These are phyloP conservation scores for Uloborus plumipes DNA, from an alignment of 2,888 invertebrate species.

Conservation along the genomic window DNA sequence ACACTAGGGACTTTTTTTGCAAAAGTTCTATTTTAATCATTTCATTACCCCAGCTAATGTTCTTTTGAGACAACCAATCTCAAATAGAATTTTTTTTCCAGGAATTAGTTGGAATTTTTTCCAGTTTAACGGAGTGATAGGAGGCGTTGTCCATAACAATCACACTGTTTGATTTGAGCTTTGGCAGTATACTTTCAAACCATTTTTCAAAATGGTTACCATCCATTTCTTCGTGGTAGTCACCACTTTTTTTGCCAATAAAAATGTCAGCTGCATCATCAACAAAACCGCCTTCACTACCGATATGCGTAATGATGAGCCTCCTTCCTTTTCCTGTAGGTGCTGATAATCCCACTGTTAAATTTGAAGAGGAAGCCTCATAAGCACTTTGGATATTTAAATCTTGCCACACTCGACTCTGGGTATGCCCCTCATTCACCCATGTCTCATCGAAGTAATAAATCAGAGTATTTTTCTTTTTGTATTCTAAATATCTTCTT, in stretches of 20 bases:
- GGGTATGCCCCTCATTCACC: slow-evolving; percentile 14
- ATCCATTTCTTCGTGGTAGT: slow-evolving; percentile 11
- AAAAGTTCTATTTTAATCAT: not conserved
- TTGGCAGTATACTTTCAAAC: not conserved
- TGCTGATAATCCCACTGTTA: too few species aligned
- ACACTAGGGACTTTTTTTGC: too few species aligned
- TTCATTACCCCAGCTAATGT: not conserved
- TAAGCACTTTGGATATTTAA: not conserved
- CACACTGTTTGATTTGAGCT: not conserved
- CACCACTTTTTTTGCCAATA: slow-evolving; percentile 9
- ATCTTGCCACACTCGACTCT: slow-evolving; percentile 11
- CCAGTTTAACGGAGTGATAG: too few species aligned
- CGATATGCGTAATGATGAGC: not conserved
- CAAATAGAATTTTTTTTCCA: too few species aligned
- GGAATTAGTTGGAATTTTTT: too few species aligned
- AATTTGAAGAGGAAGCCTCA: slow-evolving; percentile 12
- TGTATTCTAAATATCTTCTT: not conserved
- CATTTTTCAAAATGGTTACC: slow-evolving; percentile 22
- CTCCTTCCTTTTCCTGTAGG: too few species aligned
- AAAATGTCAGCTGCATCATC: slow-evolving; percentile 12
- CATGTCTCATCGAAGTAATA: slow-evolving; percentile 12
- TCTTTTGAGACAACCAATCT: not conserved
- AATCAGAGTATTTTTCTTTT: not conserved
- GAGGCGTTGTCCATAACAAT: too few species aligned
- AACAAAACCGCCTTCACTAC: slow-evolving; percentile 3